A percentile compares a stretch with the other conserved stretches of the same genome.
phyloP scores from a whole-genome alignment of 2,888 invertebrate species.

The Eubasilissa splendida region DNA sequence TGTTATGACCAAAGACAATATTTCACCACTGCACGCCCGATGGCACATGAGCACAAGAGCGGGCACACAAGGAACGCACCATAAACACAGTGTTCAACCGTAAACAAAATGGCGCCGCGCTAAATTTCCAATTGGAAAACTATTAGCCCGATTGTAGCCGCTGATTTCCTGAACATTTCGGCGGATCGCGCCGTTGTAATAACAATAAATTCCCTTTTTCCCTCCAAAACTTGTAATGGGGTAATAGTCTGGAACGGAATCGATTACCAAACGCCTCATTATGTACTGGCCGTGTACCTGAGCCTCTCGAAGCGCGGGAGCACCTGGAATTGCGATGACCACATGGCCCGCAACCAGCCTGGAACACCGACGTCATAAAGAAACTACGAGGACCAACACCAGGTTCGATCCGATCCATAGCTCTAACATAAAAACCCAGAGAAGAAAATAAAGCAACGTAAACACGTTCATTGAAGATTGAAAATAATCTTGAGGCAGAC shows the following conservation, averaged over 20 bases:
- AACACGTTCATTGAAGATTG: no score
- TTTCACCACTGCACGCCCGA: no score
- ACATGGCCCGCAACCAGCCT: background rate
- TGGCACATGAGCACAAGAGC: no score
- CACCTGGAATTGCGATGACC: background rate
- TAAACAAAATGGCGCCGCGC: slow-evolving; percentile 27
- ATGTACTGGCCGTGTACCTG: slow-evolving; percentile 15
- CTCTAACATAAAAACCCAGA: background rate
- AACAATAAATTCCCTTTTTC: slow-evolving; percentile 40
- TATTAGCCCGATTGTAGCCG: slow-evolving; percentile 28
- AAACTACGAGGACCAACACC: no score
- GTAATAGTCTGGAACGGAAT: slow-evolving; percentile 43
- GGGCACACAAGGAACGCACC: background rate
- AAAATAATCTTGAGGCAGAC: no score
- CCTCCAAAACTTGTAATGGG: slow-evolving; percentile 38
- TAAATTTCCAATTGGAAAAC: slow-evolving; percentile 37
- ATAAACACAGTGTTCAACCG: slow-evolving; percentile 6
- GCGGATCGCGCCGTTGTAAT: slow-evolving; percentile 16
- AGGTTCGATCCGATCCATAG: background rate
- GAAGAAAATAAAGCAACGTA: no score
- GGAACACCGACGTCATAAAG: background rate
- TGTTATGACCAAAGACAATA: no score
- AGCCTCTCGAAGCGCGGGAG: background rate
- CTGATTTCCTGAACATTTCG: slow-evolving; percentile 18
- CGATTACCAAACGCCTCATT: slow-evolving; percentile 44